Evolutionary conservation across 2,888 invertebrate genomes (phyloP).

Genomic region (Bursaphelenchus okinawaensis): DNA sequence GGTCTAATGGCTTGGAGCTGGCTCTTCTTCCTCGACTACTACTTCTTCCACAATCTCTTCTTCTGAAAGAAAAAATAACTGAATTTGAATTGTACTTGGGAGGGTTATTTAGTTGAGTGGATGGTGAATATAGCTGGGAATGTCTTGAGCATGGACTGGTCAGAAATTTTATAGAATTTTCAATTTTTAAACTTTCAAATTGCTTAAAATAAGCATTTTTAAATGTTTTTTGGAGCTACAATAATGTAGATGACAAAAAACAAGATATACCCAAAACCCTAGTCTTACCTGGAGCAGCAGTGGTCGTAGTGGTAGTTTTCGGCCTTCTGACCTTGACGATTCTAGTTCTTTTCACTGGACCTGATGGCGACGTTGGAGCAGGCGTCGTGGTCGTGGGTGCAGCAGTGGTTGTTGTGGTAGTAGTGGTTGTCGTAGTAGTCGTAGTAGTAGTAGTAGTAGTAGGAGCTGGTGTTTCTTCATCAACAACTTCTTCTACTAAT

Average conservation of each 20-base stretch:
- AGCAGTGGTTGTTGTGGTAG: background rate
- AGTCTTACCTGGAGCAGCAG: background rate
- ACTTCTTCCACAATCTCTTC: background rate
- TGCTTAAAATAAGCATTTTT: no score
- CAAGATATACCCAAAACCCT: no score
- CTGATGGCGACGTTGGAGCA: background rate
- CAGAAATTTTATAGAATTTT: no score
- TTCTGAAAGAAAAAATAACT: background rate
- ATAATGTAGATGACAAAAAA: no score
- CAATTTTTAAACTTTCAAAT: no score
- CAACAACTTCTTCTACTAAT: conserved; percentile 3
- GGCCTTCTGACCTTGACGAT: background rate
- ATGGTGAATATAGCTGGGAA: no score
- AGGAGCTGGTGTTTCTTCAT: background rate
- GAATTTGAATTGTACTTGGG: no score
- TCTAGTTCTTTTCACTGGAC: background rate
- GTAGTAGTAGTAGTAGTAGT: background rate
- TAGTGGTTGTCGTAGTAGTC: conserved; percentile 2
- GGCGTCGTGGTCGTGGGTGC: background rate
- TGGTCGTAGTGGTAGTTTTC: conserved; percentile 7
- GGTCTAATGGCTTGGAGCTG: background rate
- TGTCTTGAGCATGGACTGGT: no score
- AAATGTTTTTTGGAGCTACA: no score
- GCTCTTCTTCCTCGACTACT: background rate
- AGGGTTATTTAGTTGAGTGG: no score